These are phyloP conservation scores for Manis crassicaudata DNA, from an alignment of 2,797 vertebrate genomes.

Conservation along the genomic window DNA sequence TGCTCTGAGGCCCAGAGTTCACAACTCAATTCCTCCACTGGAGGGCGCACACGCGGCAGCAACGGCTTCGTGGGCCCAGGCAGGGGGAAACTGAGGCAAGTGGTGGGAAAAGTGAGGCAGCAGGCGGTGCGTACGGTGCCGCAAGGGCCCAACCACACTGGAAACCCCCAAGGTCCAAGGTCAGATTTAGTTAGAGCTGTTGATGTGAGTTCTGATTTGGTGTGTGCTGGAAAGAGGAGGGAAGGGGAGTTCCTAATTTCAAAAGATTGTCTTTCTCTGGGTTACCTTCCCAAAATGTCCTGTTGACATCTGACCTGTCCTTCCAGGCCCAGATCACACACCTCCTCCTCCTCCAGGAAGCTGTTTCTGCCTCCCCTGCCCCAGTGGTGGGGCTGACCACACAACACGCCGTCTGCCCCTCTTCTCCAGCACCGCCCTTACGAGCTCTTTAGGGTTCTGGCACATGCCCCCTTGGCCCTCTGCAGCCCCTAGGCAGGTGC, in stretches of 20 bases:
- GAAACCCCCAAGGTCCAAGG: neutral
- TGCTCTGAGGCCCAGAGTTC: neutral
- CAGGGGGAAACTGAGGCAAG: conserved; percentile 44
- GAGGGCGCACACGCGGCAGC: neutral
- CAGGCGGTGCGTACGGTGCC: neutral
- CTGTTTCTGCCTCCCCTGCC: neutral
- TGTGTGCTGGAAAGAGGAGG: neutral
- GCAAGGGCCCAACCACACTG: accelerated
- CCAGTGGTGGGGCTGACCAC: neutral
- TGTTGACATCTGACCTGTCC: neutral
- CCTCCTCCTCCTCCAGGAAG: neutral
- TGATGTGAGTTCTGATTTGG: neutral
- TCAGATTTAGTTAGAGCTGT: neutral
- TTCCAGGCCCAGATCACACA: neutral
- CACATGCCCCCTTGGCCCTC: neutral
- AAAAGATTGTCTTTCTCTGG: neutral
- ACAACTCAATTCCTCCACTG: neutral
- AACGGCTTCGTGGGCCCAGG: accelerated
- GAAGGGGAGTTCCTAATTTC: neutral
- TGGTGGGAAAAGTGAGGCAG: accelerated
- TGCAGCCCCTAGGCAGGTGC: neutral
- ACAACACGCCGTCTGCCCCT: neutral
- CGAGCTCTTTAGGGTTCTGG: neutral
- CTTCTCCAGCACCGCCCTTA: no score
- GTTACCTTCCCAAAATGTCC: neutral